Evolutionary conservation across 2,888 invertebrate genomes (phyloP).

Genomic region (Anaspis maculata): DNA sequence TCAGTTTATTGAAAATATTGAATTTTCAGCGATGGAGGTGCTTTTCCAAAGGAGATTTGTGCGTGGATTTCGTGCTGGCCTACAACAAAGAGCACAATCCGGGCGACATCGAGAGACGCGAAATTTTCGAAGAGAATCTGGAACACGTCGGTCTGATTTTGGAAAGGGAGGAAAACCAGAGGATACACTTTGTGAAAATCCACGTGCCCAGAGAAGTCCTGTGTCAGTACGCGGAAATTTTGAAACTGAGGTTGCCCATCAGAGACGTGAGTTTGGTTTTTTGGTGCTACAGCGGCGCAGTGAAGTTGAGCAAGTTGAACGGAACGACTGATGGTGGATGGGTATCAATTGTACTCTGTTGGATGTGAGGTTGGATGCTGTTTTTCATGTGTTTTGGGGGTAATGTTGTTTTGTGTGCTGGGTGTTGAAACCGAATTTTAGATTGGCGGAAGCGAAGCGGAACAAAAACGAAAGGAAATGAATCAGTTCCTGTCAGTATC

Average conservation of each 20-base stretch:
- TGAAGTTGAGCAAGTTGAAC: too few relatives aligned
- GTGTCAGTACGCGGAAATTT: slow-evolving; percentile 64
- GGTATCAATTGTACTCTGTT: too few relatives aligned
- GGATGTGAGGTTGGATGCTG: too few relatives aligned
- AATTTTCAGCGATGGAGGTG: slow-evolving; percentile 45
- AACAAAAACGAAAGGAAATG: too few relatives aligned
- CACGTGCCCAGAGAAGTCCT: slow-evolving; percentile 65
- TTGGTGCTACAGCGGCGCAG: too few relatives aligned
- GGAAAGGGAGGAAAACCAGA: slow-evolving; percentile 54
- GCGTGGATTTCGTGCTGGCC: slow-evolving; percentile 57
- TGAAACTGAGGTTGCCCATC: slow-evolving; percentile 70
- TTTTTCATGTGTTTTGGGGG: too few relatives aligned
- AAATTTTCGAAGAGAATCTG: slow-evolving; percentile 54
- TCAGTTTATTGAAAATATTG: too few relatives aligned
- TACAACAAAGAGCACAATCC: slow-evolving; percentile 41
- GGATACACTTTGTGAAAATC: slow-evolving; percentile 62
- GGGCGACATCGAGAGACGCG: slow-evolving; percentile 41
- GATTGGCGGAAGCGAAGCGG: too few relatives aligned
- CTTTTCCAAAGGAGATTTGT: slow-evolving; percentile 46
- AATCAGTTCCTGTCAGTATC: too few relatives aligned
- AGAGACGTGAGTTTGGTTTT: slow-evolving; percentile 48
- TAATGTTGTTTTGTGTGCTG: too few relatives aligned
- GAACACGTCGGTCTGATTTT: slow-evolving; percentile 52
- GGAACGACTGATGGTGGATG: too few relatives aligned
- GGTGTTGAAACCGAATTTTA: too few relatives aligned